Base-by-base conservation (phyloP, 2,888 invertebrate genomes). In the Dasysyrphus tricinctus region DNA sequence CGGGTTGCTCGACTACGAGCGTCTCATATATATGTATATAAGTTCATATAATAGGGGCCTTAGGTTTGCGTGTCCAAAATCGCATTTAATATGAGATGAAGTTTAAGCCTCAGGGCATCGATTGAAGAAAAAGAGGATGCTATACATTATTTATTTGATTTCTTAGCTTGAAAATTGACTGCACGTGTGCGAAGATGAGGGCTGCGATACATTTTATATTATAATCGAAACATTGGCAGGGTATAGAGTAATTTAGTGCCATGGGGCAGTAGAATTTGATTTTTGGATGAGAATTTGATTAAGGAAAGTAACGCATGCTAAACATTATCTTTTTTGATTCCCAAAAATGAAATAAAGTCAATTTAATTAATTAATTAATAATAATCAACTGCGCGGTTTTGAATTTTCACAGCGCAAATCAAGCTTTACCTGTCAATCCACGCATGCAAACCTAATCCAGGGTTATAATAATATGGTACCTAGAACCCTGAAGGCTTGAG, bases 101-200 rank as follows among this genome's bases (percentile, higher is more conserved):
- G 37, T 29, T 29, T 54, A 29, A 57, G 70, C 63, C 73, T 49
- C 49, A 49, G 85, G 69, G 69, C 14, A 57, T 63, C 57, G 65
- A 37, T 74, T 73, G 75, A 56, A 42, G 67, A 56, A 49, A 77
- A 49, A 77, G 51, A 74, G 81, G 77, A 81, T 77, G 81, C 69
- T 44, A 51, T 37, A 61, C 73, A 77, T 85, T 74, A 80, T 81
- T 80, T 81, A 82, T 86, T 86, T 72, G 81, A 59, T 81, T 85
- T 80, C 77, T 80, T 77, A 49, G 63, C 39, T 86, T 61, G 74
- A 56, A 79, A 86, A 86, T 86, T 86, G 82, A 82, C 72, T 82
- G 86, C 86, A 82, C 86, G 86, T 86, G 86, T 82, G 69, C 78
- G 69, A 74, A 39, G 78, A 86, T 86, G 82, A 82, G 86, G 86